Percentiles rank a stretch among this genome's conserved stretches.
Evolutionary conservation across 2,113 vertebrate genomes (phyloP).

Genomic region (Brachyistius frenatus): DNA sequence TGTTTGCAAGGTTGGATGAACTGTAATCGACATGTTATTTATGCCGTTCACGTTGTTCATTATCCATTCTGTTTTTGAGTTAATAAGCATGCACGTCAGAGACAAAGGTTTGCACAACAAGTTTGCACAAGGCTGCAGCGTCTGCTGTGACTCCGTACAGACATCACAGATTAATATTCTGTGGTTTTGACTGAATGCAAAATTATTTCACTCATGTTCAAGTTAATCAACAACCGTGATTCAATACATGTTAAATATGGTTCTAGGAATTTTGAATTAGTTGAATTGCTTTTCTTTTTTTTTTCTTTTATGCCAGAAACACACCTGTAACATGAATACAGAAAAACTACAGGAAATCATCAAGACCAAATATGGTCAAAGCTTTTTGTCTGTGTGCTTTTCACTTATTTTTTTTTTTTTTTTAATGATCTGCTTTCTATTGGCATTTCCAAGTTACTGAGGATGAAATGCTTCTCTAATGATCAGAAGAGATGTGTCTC

Average conservation of each 20-base stretch:
- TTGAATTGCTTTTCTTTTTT: neutral
- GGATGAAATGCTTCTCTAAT: constrained; percentile 35
- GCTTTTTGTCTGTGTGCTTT: constrained; percentile 6
- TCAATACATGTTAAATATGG: too few species aligned
- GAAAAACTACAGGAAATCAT: neutral
- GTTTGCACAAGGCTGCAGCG: neutral
- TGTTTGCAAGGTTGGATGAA: neutral
- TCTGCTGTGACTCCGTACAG: neutral
- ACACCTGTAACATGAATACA: neutral
- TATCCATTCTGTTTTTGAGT: neutral
- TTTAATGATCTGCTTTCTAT: neutral
- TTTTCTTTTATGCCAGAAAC: too few species aligned
- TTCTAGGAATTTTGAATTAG: too few species aligned
- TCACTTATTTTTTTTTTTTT: neutral
- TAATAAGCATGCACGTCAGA: neutral
- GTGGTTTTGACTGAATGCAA: neutral
- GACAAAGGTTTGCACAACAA: neutral
- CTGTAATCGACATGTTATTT: neutral
- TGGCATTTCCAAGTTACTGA: constrained; percentile 30
- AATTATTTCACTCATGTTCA: neutral
- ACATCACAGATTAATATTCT: neutral
- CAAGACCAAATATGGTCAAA: neutral
- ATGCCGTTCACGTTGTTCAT: neutral
- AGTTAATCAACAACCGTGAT: neutral
- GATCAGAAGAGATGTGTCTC: constrained; percentile 54